Conservation (phyloP, 2,113 vertebrate genomes). For the Recurvirostra avosetta region DNA sequence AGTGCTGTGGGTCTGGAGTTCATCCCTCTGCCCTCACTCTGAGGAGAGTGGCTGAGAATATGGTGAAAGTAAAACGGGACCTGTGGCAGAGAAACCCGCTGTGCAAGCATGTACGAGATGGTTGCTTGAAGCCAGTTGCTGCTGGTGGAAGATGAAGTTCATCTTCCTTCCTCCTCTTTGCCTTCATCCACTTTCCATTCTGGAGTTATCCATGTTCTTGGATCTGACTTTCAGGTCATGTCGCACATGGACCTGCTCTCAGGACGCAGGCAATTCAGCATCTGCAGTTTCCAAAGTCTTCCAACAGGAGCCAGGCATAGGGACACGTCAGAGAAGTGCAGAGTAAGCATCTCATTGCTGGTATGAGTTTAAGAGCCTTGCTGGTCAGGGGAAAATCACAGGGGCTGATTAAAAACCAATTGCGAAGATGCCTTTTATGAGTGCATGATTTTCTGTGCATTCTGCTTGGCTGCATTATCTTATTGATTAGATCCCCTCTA, state of each 20-base stretch:
- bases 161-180: not conserved
- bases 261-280: not conserved
- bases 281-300: not conserved
- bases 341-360: not conserved
- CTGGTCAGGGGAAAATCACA: not conserved
- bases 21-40: not conserved
- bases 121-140: not conserved
- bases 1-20: not conserved
- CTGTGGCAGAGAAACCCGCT: not conserved
- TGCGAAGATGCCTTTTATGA: not conserved
- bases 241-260: no score
- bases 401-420: not conserved
- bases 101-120: not conserved
- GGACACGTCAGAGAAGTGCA: not conserved
- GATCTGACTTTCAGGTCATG: not conserved
- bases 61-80: not conserved
- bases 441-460: not conserved
- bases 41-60: not conserved
- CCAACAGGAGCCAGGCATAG: not conserved
- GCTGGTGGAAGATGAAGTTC: not conserved
- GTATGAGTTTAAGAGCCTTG: not conserved
- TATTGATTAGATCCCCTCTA: not conserved
- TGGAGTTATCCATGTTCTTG: not conserved
- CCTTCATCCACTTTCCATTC: not conserved
- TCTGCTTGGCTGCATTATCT: not conserved